A percentile compares a stretch with the other conserved stretches of the same genome.
Evolutionary conservation across 2,888 invertebrate species (phyloP).

Genomic region (Arrhopalites spinosus): DNA sequence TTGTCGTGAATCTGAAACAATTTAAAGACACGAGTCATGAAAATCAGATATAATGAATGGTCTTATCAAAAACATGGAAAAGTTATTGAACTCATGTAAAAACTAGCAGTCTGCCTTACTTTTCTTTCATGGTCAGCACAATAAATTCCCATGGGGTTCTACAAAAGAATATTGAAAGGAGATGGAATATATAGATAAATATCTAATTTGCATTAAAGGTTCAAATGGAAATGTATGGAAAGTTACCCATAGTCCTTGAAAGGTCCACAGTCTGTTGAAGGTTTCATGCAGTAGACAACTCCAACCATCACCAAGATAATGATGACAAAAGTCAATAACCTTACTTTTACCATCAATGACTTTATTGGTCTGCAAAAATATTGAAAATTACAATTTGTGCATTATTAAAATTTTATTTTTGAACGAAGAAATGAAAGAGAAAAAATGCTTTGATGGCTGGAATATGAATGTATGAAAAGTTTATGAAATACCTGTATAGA

Average conservation of each 20-base stretch:
- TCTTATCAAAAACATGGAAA: too few species aligned
- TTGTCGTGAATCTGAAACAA: too few species aligned
- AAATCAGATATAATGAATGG: too few species aligned
- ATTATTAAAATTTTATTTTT: not conserved
- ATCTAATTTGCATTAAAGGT: not conserved
- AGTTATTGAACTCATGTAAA: too few species aligned
- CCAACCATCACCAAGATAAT: not conserved
- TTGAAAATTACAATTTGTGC: too few species aligned
- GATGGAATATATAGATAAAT: not conserved
- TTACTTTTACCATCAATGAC: constrained; percentile 13
- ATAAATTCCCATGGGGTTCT: constrained; percentile 22
- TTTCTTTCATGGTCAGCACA: not conserved
- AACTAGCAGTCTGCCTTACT: too few species aligned
- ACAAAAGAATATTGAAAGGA: not conserved
- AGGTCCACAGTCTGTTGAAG: constrained; percentile 40
- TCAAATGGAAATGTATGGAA: not conserved
- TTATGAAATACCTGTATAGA: constrained; percentile 26
- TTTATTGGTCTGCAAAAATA: constrained; percentile 28
- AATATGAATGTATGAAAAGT: too few species aligned
- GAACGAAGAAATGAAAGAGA: not conserved
- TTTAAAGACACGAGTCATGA: too few species aligned
- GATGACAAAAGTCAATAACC: constrained; percentile 18
- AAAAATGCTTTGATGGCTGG: too few species aligned
- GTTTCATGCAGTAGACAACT: constrained; percentile 35
- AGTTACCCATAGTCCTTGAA: constrained; percentile 35